Percentiles rank a stretch among this genome's conserved stretches.
Evolutionary conservation across 2,113 vertebrate genomes (phyloP).

Genomic region (Cisticola juncidis): DNA sequence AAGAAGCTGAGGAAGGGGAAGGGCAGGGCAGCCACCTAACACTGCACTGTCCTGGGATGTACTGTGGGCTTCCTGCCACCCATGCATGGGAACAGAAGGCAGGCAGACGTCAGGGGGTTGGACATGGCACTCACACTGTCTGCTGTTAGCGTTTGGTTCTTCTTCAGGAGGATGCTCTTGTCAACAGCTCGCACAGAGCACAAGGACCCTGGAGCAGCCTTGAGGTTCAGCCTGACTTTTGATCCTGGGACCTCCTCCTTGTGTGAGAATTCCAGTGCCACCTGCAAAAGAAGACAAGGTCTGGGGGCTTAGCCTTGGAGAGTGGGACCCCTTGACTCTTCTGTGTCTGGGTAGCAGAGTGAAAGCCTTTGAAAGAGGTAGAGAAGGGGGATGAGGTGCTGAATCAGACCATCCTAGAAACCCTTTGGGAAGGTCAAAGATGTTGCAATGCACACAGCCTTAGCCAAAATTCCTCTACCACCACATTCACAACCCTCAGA

Average conservation of each 20-base stretch:
- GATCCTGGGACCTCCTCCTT: conserved; percentile 33
- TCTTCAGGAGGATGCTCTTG: conserved; percentile 22
- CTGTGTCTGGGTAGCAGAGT: neutral
- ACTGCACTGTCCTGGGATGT: neutral
- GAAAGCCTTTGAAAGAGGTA: neutral
- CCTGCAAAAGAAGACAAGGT: neutral
- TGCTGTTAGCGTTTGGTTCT: neutral
- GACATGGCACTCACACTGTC: neutral
- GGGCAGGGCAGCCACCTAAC: neutral
- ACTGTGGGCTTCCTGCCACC: neutral
- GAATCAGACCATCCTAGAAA: neutral
- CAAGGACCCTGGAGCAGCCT: conserved; percentile 51
- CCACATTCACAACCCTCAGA: neutral
- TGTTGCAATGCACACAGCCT: neutral
- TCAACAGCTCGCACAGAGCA: conserved; percentile 63
- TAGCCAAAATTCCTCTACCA: neutral
- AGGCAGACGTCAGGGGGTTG: neutral
- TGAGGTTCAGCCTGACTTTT: conserved; percentile 25
- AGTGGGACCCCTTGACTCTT: neutral
- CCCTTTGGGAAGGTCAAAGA: neutral
- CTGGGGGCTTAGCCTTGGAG: neutral
- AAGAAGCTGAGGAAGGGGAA: fast-evolving
- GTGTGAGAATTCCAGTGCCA: conserved; percentile 47
- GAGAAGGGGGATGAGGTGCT: neutral
- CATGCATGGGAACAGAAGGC: neutral